Evolutionary conservation across 2,888 invertebrate species (phyloP).

Genomic region (Lymantria monacha): DNA sequence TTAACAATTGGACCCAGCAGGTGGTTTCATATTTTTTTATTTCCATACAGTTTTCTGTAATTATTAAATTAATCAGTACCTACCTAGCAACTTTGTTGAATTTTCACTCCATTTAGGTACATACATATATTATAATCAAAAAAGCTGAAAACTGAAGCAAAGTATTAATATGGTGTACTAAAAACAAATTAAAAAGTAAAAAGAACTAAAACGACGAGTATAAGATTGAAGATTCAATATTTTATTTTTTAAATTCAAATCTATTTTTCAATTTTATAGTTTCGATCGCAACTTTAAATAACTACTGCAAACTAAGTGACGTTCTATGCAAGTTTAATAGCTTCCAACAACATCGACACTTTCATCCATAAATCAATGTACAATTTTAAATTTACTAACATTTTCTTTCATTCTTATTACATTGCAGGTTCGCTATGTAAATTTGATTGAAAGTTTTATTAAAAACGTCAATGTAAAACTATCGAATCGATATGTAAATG

Average conservation of each 20-base stretch:
- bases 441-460: rapidly evolving
- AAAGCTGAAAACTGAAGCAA: too few species aligned
- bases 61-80: too few species aligned
- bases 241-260: neutral
- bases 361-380: conserved; percentile 8
- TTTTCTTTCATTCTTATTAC: neutral
- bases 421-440: conserved; percentile 1
- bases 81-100: too few species aligned
- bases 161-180: conserved; percentile 6
- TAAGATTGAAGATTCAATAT: conserved; percentile 17
- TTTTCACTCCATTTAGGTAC: too few species aligned
- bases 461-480: conserved; percentile 4
- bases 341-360: conserved; percentile 38
- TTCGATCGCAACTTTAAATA: conserved; percentile 66
- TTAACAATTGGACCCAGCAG: too few species aligned
- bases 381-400: neutral
- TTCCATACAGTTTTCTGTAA: too few species aligned
- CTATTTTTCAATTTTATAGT: conserved; percentile 52
- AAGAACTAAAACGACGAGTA: conserved; percentile 4
- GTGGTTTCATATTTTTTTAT: too few species aligned
- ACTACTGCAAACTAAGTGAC: conserved; percentile 54
- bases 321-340: conserved; percentile 58
- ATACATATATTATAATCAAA: too few species aligned
- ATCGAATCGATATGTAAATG: neutral
- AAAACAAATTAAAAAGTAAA: conserved; percentile 6